phyloP scores from a whole-genome alignment of 1,140 invertebrate species.

The Andricus grossulariae region DNA sequence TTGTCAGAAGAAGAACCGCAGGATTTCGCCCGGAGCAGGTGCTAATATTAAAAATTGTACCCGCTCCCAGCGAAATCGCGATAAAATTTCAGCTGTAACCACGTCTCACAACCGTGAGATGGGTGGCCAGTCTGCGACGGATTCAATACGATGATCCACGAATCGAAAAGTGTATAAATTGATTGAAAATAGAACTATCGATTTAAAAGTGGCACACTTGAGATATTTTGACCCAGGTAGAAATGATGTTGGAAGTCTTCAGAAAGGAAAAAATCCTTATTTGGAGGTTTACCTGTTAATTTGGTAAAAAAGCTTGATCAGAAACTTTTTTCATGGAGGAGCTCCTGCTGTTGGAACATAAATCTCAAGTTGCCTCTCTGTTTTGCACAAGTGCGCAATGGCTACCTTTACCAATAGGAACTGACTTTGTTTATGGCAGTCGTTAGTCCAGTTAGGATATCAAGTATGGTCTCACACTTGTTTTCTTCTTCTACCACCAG shows the following conservation, averaged over 20 bases:
- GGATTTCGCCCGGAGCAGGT: too few species aligned
- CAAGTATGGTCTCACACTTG: constrained; percentile 24
- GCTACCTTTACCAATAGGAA: constrained; percentile 31
- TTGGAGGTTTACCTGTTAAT: constrained; percentile 9
- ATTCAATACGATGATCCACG: too few species aligned
- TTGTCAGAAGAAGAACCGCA: too few species aligned
- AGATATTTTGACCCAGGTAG: too few species aligned
- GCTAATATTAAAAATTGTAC: too few species aligned
- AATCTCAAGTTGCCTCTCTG: constrained; percentile 4
- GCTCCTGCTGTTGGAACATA: constrained; percentile 24
- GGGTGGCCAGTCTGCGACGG: too few species aligned
- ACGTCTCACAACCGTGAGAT: too few species aligned
- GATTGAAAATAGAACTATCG: too few species aligned
- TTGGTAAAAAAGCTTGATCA: constrained; percentile 10
- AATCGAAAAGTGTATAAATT: too few species aligned
- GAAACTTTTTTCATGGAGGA: neutral
- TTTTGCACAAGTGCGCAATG: constrained; percentile 18
- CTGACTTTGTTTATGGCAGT: constrained; percentile 26
- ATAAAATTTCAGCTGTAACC: too few species aligned
- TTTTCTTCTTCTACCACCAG: constrained; percentile 17
- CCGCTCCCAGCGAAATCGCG: too few species aligned
- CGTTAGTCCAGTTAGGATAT: constrained; percentile 26
- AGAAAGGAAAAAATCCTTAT: neutral
- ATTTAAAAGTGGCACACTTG: too few species aligned
- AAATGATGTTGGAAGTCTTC: neutral